Conservation (phyloP, 2,113 vertebrate genomes). For the Vireo altiloquus region DNA sequence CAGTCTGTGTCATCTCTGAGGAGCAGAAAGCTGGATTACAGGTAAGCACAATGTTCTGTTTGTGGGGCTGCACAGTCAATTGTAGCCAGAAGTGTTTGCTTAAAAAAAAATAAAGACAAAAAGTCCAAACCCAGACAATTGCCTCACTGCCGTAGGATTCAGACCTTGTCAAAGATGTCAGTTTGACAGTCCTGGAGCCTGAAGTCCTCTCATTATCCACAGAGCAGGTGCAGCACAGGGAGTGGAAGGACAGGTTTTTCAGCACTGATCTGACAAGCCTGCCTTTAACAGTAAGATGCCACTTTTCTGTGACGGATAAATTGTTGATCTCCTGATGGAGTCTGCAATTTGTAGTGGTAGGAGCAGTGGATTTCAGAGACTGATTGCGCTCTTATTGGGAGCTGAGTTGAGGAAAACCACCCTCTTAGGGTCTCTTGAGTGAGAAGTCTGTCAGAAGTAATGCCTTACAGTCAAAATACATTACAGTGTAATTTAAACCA, state of each 20-base stretch:
- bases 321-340: slow-evolving; percentile 13
- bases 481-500: neutral
- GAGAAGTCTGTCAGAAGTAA: neutral
- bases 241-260: neutral
- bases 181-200: neutral
- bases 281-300: neutral
- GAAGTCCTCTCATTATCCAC: slow-evolving; percentile 13
- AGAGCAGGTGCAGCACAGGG: neutral
- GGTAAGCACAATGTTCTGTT: neutral
- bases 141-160: neutral
- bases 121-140: neutral
- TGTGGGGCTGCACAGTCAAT: neutral
- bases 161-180: slow-evolving; percentile 1
- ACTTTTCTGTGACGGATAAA: slow-evolving; percentile 35
- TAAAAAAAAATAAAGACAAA: neutral
- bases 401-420: neutral
- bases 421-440: neutral
- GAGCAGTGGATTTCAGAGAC: neutral
- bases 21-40: neutral
- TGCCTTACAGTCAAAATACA: neutral
- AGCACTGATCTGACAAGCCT: neutral
- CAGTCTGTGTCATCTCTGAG: neutral
- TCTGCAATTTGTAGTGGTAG: neutral
- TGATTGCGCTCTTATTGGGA: neutral
- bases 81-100: neutral